Conservation (phyloP, 2,113 vertebrate genomes). For the Polypterus bichir region DNA sequence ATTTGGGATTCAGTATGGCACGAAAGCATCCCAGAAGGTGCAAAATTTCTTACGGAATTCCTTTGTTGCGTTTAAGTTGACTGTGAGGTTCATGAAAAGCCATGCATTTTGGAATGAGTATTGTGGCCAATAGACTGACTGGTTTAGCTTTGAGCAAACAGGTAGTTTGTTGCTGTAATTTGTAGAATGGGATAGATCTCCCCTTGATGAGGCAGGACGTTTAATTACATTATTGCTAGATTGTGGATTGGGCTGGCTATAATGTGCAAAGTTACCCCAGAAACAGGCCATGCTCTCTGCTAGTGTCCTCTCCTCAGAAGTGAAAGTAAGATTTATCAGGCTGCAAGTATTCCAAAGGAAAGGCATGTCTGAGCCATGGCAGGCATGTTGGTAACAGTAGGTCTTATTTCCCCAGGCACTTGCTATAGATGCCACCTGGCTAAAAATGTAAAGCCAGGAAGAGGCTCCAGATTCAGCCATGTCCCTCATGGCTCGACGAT, state of each 20-base stretch:
- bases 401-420: background rate
- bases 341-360: conserved; percentile 1
- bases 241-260: background rate
- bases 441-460: background rate
- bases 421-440: background rate
- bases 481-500: background rate
- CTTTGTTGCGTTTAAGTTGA: background rate
- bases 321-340: background rate
- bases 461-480: background rate
- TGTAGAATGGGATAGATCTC: background rate
- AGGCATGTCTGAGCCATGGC: background rate
- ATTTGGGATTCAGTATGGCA: background rate
- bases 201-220: background rate
- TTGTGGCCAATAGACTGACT: background rate
- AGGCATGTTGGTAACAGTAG: background rate
- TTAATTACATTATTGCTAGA: background rate
- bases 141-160: background rate
- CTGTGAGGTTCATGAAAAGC: background rate
- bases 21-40: background rate
- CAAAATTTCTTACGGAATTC: background rate
- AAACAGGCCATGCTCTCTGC: background rate
- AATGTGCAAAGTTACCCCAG: background rate
- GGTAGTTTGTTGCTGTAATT: background rate
- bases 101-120: background rate
- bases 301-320: background rate